A percentile compares a stretch with the other conserved stretches of the same genome.
Evolutionary conservation across 2,797 vertebrate genomes (phyloP).

Genomic region (Hypotaenidia okinawae): DNA sequence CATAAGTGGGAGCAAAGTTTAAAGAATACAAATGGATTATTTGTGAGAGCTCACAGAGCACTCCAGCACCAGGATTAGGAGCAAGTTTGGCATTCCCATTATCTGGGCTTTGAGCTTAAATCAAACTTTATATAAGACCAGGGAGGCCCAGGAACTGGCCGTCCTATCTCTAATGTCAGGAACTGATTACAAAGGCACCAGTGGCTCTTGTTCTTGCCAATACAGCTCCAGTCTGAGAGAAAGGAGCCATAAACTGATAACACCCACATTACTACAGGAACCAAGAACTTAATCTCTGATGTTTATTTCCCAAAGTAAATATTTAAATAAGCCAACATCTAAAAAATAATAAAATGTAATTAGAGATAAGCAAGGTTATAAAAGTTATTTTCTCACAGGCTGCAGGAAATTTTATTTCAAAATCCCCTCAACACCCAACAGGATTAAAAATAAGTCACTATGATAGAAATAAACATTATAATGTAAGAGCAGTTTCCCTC

Average conservation of each 20-base stretch:
- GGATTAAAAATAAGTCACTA: background rate
- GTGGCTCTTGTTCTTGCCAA: conserved; percentile 25
- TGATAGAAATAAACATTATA: background rate
- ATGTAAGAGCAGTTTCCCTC: background rate
- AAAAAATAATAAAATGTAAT: conserved; percentile 63
- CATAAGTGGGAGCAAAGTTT: background rate
- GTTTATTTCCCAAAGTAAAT: conserved; percentile 64
- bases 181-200: conserved; percentile 52
- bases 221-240: conserved; percentile 13
- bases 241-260: conserved; percentile 61
- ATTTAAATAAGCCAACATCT: conserved; percentile 58
- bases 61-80: background rate
- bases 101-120: conserved; percentile 22
- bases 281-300: conserved; percentile 63
- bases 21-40: background rate
- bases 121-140: conserved; percentile 47
- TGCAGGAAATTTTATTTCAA: conserved; percentile 33
- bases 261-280: conserved; percentile 58
- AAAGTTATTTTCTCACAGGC: conserved; percentile 4
- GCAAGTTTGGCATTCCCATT: background rate
- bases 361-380: conserved; percentile 57
- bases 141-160: conserved; percentile 40
- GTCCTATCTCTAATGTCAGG: conserved; percentile 26
- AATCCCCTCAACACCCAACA: background rate
- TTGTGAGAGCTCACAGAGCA: background rate